Evolutionary conservation across 2,113 vertebrate species (phyloP), one percentile per base, ranked within the genome.

Genomic region (Ophthalmolycus amberensis): DNA sequence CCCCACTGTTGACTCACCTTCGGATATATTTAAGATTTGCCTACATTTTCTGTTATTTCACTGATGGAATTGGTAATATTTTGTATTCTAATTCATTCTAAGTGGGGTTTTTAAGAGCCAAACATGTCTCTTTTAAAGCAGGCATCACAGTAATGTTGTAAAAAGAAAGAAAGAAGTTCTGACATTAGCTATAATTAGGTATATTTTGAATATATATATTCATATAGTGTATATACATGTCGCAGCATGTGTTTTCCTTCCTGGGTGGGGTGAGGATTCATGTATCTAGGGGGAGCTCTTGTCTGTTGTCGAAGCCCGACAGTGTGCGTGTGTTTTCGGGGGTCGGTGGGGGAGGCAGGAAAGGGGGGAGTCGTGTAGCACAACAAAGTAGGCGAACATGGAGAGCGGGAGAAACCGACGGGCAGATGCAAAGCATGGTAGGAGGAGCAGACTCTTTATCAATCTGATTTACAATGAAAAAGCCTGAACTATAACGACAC

Each of bases 281-380:
- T 79, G 71, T 74, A 80, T 83, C 84, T 88, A 90, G 90, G 82
- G 90, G 90, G 92, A 91, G 90, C 90, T 91, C 62, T 92, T 84
- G 85, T 81, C 85, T 87, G 87, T 71, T 79, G 88, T 86, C 77
- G 87, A 86, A 56, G 72, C 44, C 32, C 69, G 72, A 71, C 68
- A 37, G 69, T 63, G 50, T 22, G 20, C 6, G 20, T 18, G 62
- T 72, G 65, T 80, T 78, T 81, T 83, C 82, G 83, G 67, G 34
- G 79, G 50, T 56, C 59, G 78, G 52, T 52, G 11, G 63, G 76
- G 25, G 40, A 18, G 27, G 58, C 50, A 6, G 32, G 15, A 15
- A 54, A 37, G 67, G 72, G 64, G 34, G 77, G 71, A 2, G 38
- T 63, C 58, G 75, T 74, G 73, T 46, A 74, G 75, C 89, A 79